phyloP scores from a whole-genome alignment of 2,888 invertebrate genomes.

The Rotaria socialis region DNA sequence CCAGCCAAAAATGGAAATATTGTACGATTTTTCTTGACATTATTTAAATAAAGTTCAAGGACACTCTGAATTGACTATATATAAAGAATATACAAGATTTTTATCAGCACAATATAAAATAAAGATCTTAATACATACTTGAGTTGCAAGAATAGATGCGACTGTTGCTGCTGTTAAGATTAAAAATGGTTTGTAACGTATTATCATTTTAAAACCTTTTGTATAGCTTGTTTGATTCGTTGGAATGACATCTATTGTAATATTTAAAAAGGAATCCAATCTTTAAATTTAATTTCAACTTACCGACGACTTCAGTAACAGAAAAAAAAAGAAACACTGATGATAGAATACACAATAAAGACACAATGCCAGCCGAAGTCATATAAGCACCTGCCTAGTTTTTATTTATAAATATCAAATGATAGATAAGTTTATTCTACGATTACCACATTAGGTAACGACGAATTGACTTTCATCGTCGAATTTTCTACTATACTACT shows the following conservation, averaged over 20 bases:
- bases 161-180: constrained; percentile 13
- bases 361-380: neutral
- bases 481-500: no score
- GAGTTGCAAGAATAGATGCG: neutral
- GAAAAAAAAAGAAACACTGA: neutral
- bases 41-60: neutral
- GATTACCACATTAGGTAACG: neutral
- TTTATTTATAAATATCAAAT: neutral
- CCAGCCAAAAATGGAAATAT: neutral
- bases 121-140: neutral
- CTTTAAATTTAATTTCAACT: neutral
- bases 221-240: neutral
- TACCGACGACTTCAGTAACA: neutral
- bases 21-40: neutral
- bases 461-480: no score
- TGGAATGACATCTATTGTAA: neutral
- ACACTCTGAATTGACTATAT: constrained; percentile 1
- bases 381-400: neutral
- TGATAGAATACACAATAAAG: neutral
- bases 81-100: neutral
- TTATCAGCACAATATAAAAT: neutral
- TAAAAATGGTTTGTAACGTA: neutral
- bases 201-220: neutral
- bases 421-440: neutral
- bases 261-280: no score